phyloP scores from a whole-genome alignment of 2,888 invertebrate species.

The Patella pellucida region DNA sequence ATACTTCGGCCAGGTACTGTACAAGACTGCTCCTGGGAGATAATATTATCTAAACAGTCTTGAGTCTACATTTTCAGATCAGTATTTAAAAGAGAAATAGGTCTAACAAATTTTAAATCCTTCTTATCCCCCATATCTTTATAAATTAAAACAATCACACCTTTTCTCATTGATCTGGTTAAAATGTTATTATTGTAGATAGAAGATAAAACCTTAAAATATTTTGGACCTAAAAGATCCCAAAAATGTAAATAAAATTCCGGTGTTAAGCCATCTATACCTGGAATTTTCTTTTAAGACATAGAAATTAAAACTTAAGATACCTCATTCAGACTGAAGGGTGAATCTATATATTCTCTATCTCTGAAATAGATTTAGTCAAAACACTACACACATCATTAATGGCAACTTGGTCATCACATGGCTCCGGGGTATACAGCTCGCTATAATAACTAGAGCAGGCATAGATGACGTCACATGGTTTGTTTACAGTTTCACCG shows the following conservation, averaged over 20 bases:
- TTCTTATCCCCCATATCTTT: slow-evolving; percentile 34
- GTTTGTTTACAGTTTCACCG: too few relatives aligned
- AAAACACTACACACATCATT: too few relatives aligned
- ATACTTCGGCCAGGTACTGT: slow-evolving; percentile 39
- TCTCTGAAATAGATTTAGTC: not conserved
- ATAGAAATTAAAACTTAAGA: slow-evolving; percentile 24
- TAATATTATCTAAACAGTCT: slow-evolving; percentile 28
- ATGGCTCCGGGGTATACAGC: too few relatives aligned
- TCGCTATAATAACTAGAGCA: too few relatives aligned
- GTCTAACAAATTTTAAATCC: slow-evolving; percentile 38
- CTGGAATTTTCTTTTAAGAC: slow-evolving; percentile 28
- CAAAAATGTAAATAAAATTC: slow-evolving; percentile 14
- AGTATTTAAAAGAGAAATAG: slow-evolving; percentile 42
- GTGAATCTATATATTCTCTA: slow-evolving; percentile 1
- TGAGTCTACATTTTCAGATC: slow-evolving; percentile 41
- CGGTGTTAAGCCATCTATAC: slow-evolving; percentile 7
- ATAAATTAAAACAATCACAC: slow-evolving; percentile 34
- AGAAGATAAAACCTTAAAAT: slow-evolving; percentile 22
- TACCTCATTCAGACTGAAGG: slow-evolving; percentile 13
- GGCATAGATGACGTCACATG: too few relatives aligned
- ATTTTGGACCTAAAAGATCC: too few relatives aligned
- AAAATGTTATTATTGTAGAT: slow-evolving; percentile 25
- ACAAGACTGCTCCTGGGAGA: slow-evolving; percentile 42
- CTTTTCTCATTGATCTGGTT: slow-evolving; percentile 21
- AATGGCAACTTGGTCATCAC: too few relatives aligned